phyloP scores from a whole-genome alignment of 2,113 vertebrate genomes.

The Channa argus region DNA sequence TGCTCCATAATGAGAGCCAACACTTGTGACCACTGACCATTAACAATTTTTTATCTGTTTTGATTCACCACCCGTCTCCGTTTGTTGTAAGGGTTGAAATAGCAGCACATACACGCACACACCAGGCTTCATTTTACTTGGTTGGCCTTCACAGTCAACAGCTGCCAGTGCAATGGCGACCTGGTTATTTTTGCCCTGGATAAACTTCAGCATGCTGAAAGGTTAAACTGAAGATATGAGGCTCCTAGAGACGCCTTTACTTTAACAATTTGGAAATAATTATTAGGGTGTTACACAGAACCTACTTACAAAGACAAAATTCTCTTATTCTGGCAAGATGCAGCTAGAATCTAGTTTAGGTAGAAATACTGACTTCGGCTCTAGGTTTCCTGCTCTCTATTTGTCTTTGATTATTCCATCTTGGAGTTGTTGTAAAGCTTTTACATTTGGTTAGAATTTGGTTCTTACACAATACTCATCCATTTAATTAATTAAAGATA shows the following conservation, averaged over 20 bases:
- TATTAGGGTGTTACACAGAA: too few species aligned
- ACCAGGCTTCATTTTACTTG: slow-evolving; percentile 46
- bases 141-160: slow-evolving; percentile 59
- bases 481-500: too few species aligned
- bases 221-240: slow-evolving; percentile 74
- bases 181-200: slow-evolving; percentile 82
- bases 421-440: too few species aligned
- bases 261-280: neutral
- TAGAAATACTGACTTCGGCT: too few species aligned
- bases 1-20: too few species aligned
- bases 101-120: slow-evolving; percentile 15
- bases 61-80: neutral
- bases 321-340: too few species aligned
- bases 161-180: slow-evolving; percentile 52
- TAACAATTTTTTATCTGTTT: neutral
- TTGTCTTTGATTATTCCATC: too few species aligned
- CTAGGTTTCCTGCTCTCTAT: too few species aligned
- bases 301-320: too few species aligned
- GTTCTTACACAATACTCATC: too few species aligned
- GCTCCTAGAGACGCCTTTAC: slow-evolving; percentile 15
- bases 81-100: slow-evolving; percentile 20
- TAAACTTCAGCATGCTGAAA: slow-evolving; percentile 81
- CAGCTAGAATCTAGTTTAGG: too few species aligned
- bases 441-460: too few species aligned
- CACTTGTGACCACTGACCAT: neutral